Percentiles rank a stretch among this genome's conserved stretches.
phyloP scores from a whole-genome alignment of 1,140 invertebrate genomes.

The Nixonia krombeini region DNA sequence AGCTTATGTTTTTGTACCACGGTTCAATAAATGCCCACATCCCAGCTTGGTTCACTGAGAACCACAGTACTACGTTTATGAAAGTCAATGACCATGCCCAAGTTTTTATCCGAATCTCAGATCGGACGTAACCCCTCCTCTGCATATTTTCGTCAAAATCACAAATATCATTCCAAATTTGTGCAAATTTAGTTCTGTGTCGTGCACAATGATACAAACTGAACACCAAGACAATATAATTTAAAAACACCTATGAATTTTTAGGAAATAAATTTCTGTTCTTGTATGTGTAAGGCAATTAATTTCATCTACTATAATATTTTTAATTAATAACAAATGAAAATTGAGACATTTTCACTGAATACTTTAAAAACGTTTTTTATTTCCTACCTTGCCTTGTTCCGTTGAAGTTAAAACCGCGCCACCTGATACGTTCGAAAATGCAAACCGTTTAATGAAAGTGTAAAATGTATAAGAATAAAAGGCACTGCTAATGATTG shows the following conservation, averaged over 20 bases:
- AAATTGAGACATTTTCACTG: background rate
- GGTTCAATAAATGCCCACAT: slow-evolving; percentile 54
- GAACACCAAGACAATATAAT: slow-evolving; percentile 42
- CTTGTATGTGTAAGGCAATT: too few species aligned
- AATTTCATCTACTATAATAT: too few species aligned
- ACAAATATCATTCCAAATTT: slow-evolving; percentile 58
- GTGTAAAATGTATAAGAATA: slow-evolving; percentile 32
- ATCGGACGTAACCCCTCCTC: slow-evolving; percentile 49
- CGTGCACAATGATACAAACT: slow-evolving; percentile 28
- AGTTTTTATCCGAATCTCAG: slow-evolving; percentile 37
- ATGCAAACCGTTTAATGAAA: slow-evolving; percentile 27
- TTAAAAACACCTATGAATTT: slow-evolving; percentile 51
- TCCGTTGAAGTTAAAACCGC: slow-evolving; percentile 44
- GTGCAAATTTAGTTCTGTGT: slow-evolving; percentile 37
- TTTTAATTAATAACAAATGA: background rate
- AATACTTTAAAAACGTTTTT: background rate
- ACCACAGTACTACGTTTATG: slow-evolving; percentile 44
- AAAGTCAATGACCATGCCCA: slow-evolving; percentile 42
- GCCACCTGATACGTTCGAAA: background rate
- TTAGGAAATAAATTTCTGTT: background rate
- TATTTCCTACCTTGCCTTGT: slow-evolving; percentile 51
- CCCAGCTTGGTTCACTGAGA: slow-evolving; percentile 48
- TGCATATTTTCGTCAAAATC: slow-evolving; percentile 54
- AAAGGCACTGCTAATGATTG: slow-evolving; percentile 1
- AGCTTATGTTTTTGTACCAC: slow-evolving; percentile 52